These are phyloP conservation scores for Noctua comes DNA, from an alignment of 2,888 invertebrate genomes.

Conservation along the genomic window DNA sequence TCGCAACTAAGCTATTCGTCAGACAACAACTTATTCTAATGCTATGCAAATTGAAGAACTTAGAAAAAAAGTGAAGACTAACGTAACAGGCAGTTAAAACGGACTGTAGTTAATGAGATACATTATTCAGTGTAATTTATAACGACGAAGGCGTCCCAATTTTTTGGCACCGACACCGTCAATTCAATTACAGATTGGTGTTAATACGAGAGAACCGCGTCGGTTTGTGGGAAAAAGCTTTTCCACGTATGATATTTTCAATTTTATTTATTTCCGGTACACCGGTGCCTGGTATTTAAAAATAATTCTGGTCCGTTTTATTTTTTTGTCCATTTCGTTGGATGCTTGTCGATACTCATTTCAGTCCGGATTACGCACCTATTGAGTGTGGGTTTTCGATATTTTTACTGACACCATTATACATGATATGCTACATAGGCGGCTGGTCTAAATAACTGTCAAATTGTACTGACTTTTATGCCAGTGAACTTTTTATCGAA, in stretches of 20 bases:
- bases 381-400: not conserved
- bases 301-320: conserved; percentile 13
- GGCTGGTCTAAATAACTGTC: not conserved
- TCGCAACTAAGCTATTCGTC: conserved; percentile 56
- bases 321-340: not conserved
- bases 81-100: conserved; percentile 12
- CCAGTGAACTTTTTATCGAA: not conserved
- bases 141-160: not conserved
- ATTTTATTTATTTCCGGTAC: conserved; percentile 17
- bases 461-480: not conserved
- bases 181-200: conserved; percentile 29
- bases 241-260: conserved; percentile 14
- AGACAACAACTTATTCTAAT: conserved; percentile 62
- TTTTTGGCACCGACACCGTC: not conserved
- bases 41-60: conserved; percentile 64
- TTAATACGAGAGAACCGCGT: conserved; percentile 7
- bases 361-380: not conserved
- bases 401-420: not conserved
- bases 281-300: not conserved
- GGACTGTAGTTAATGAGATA: conserved; percentile 29
- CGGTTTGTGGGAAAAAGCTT: conserved; percentile 3
- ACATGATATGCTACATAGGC: too few relatives aligned
- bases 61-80: conserved; percentile 50
- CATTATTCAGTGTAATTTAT: conserved; percentile 35
- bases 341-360: not conserved